These are phyloP conservation scores for Mohoua ochrocephala DNA, from an alignment of 2,113 vertebrate genomes.

Conservation along the genomic window DNA sequence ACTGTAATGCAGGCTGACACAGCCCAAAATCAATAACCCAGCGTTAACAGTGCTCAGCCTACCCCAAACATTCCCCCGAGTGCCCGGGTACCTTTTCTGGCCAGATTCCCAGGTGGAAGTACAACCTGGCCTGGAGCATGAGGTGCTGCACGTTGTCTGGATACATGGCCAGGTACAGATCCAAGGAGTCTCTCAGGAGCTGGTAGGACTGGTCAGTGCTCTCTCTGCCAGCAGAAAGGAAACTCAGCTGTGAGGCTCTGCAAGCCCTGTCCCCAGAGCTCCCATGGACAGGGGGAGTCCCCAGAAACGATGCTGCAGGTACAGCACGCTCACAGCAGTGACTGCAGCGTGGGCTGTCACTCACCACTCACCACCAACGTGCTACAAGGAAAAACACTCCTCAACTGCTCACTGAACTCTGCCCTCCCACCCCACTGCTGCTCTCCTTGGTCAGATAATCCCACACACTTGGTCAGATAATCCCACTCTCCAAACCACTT, in stretches of 20 bases:
- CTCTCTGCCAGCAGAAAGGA: conserved; percentile 75
- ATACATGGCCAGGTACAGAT: conserved; percentile 96
- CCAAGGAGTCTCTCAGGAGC: conserved; percentile 92
- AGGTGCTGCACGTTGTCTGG: conserved; percentile 96
- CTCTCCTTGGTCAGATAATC: background rate
- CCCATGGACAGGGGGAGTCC: background rate
- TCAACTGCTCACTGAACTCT: background rate
- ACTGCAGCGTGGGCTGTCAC: background rate
- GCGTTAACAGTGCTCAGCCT: background rate
- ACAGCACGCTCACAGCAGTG: background rate
- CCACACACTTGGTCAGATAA: background rate
- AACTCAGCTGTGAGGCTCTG: background rate
- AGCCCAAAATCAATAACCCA: background rate
- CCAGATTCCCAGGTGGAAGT: conserved; percentile 98
- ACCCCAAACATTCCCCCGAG: background rate
- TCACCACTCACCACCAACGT: background rate
- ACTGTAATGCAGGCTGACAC: background rate
- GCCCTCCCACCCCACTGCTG: background rate
- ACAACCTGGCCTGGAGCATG: conserved; percentile 91
- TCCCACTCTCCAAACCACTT: background rate
- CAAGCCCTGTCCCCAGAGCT: background rate
- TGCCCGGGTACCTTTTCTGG: conserved; percentile 90
- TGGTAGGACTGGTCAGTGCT: conserved; percentile 96
- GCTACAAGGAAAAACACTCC: background rate
- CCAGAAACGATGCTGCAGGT: background rate